Evolutionary conservation across 1,140 invertebrate genomes (phyloP).

Genomic region (Diachasmimorpha longicaudata): DNA sequence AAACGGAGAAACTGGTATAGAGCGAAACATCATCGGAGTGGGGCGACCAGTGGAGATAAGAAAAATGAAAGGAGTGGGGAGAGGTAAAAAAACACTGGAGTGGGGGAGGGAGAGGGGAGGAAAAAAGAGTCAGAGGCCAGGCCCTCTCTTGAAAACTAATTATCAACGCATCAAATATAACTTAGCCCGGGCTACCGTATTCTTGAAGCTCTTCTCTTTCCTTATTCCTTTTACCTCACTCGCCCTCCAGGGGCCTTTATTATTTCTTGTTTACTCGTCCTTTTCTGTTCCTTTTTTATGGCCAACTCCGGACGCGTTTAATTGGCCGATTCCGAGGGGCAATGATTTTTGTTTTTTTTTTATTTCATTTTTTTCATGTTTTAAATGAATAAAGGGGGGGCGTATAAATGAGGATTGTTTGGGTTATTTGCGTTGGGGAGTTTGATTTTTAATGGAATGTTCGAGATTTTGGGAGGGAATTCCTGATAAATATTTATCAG

Average conservation of each 20-base stretch:
- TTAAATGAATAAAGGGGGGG: not conserved
- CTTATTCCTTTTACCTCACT: slow-evolving; percentile 17
- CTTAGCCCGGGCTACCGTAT: slow-evolving; percentile 61
- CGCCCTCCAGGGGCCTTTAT: slow-evolving; percentile 18
- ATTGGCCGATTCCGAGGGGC: slow-evolving; percentile 3
- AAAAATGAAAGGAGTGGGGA: slow-evolving; percentile 17
- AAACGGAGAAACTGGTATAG: slow-evolving; percentile 8
- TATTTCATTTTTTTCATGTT: not conserved
- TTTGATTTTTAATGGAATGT: too few relatives aligned
- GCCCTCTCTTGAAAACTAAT: slow-evolving; percentile 55
- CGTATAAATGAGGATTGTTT: not conserved
- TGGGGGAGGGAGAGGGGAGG: slow-evolving; percentile 16
- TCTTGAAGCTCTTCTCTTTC: slow-evolving; percentile 33
- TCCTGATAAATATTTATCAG: too few relatives aligned
- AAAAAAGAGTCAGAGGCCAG: slow-evolving; percentile 22
- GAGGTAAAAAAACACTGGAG: not conserved
- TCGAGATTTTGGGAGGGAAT: too few relatives aligned
- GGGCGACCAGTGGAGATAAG: slow-evolving; percentile 19
- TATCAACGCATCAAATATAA: slow-evolving; percentile 64
- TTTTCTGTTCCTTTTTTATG: not conserved
- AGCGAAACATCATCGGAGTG: slow-evolving; percentile 12
- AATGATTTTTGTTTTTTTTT: not conserved
- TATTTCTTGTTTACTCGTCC: slow-evolving; percentile 26
- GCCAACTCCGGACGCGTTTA: not conserved
- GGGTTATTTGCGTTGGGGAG: not conserved